Evolutionary conservation across 1,140 invertebrate species (phyloP).

Genomic region (Euura saliciscinereae): DNA sequence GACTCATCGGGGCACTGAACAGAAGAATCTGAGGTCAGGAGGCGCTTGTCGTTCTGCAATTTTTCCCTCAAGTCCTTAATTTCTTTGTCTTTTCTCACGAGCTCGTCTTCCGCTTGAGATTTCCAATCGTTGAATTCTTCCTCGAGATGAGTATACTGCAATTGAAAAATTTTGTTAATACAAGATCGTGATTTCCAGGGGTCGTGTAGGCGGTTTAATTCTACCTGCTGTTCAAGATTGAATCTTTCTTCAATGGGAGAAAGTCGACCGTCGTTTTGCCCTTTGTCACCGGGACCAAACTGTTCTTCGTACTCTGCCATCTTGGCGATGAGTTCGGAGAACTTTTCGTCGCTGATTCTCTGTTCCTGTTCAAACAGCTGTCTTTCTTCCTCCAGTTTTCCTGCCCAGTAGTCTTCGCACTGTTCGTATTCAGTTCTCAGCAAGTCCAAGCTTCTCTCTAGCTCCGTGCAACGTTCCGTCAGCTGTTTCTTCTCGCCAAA

Average conservation of each 20-base stretch:
- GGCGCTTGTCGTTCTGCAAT: constrained; percentile 34
- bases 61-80: constrained; percentile 62
- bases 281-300: constrained; percentile 60
- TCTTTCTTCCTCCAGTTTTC: constrained; percentile 79
- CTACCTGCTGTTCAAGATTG: constrained; percentile 71
- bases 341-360: constrained; percentile 77
- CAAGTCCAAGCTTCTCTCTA: constrained; percentile 75
- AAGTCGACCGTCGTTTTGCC: constrained; percentile 60
- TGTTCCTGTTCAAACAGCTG: constrained; percentile 78
- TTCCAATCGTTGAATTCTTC: constrained; percentile 70
- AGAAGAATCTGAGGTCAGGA: constrained; percentile 33
- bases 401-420: constrained; percentile 85
- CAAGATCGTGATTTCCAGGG: constrained; percentile 7
- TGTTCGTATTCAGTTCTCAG: constrained; percentile 78
- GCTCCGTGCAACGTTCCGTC: constrained; percentile 65
- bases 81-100: constrained; percentile 60
- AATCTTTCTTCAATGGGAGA: constrained; percentile 79
- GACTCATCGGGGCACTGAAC: constrained; percentile 40
- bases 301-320: constrained; percentile 83
- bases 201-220: constrained; percentile 13
- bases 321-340: constrained; percentile 73
- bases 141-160: constrained; percentile 73
- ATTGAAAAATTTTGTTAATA: constrained; percentile 15
- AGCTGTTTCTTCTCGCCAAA: constrained; percentile 57
- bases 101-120: constrained; percentile 52